Percentiles rank a stretch among this genome's conserved stretches.
Conservation (phyloP, 2,888 invertebrate genomes). For the Pegoplata infirma region DNA sequence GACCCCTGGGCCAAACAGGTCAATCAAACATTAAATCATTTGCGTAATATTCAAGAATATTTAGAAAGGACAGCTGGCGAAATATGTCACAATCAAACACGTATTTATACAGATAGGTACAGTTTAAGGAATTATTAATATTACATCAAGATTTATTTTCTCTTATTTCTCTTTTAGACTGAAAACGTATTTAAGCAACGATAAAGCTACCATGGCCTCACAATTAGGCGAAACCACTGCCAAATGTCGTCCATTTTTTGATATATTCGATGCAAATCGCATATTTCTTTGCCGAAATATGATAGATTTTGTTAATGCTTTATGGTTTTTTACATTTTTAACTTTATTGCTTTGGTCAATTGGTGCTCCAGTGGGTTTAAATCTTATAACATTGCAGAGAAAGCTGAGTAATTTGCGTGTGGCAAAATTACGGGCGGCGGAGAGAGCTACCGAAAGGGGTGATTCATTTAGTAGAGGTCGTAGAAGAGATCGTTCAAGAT, state of each 20-base stretch:
- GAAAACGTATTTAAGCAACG: slow-evolving; percentile 83
- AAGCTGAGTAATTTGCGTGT: slow-evolving; percentile 70
- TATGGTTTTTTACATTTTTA: slow-evolving; percentile 84
- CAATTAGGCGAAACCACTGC: slow-evolving; percentile 82
- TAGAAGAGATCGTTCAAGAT: slow-evolving; percentile 63
- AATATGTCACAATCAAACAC: slow-evolving; percentile 84
- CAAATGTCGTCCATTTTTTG: slow-evolving; percentile 85
- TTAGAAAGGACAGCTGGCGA: slow-evolving; percentile 85
- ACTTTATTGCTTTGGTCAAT: slow-evolving; percentile 81
- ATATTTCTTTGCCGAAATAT: slow-evolving; percentile 77
- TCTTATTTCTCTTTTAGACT: slow-evolving; percentile 76
- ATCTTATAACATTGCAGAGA: slow-evolving; percentile 78
- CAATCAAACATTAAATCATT: slow-evolving; percentile 86
- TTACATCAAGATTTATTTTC: neutral
- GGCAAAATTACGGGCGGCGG: slow-evolving; percentile 65
- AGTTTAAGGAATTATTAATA: neutral
- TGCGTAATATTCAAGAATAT: slow-evolving; percentile 88
- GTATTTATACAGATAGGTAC: slow-evolving; percentile 74
- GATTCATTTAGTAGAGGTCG: slow-evolving; percentile 55
- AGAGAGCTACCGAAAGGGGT: slow-evolving; percentile 59
- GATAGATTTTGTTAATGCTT: slow-evolving; percentile 80
- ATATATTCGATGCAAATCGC: slow-evolving; percentile 83
- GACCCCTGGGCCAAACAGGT: slow-evolving; percentile 84
- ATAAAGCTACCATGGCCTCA: slow-evolving; percentile 83
- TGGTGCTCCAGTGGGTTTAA: slow-evolving; percentile 82